Evolutionary conservation across 2,888 invertebrate genomes (phyloP).

Genomic region (Polydrusus cervinus): DNA sequence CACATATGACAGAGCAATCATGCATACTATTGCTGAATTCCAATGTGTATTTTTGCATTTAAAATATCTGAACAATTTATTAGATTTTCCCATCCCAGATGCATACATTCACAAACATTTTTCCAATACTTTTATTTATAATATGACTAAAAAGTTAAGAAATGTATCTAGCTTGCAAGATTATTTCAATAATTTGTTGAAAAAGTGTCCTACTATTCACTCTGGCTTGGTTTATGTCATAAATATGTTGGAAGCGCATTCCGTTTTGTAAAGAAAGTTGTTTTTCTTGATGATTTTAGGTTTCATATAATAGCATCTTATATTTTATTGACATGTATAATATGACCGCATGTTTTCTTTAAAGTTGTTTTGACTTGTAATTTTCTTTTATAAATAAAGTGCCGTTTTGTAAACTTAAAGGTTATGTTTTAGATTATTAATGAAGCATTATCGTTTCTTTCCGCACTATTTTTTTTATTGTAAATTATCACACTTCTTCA

Average conservation of each 20-base stretch:
- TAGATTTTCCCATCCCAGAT: slow-evolving; percentile 75
- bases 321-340: too few species aligned
- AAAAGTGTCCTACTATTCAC: not conserved
- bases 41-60: slow-evolving; percentile 77
- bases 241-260: not conserved
- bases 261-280: not conserved
- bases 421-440: too few species aligned
- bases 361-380: too few species aligned
- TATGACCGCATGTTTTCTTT: too few species aligned
- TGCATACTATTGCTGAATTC: slow-evolving; percentile 80
- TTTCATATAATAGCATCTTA: too few species aligned
- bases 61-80: slow-evolving; percentile 78
- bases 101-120: slow-evolving; percentile 77
- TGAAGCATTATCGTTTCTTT: too few species aligned
- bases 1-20: slow-evolving; percentile 74
- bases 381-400: too few species aligned
- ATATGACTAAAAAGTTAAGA: slow-evolving; percentile 73
- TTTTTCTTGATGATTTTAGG: too few species aligned
- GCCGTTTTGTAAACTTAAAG: too few species aligned
- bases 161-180: not conserved
- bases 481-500: too few species aligned
- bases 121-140: slow-evolving; percentile 86
- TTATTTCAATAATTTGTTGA: not conserved
- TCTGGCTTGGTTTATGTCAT: slow-evolving; percentile 2
- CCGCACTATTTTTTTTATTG: too few species aligned